Base-by-base conservation (phyloP, 2,888 invertebrate species). In the Seira musarum region DNA sequence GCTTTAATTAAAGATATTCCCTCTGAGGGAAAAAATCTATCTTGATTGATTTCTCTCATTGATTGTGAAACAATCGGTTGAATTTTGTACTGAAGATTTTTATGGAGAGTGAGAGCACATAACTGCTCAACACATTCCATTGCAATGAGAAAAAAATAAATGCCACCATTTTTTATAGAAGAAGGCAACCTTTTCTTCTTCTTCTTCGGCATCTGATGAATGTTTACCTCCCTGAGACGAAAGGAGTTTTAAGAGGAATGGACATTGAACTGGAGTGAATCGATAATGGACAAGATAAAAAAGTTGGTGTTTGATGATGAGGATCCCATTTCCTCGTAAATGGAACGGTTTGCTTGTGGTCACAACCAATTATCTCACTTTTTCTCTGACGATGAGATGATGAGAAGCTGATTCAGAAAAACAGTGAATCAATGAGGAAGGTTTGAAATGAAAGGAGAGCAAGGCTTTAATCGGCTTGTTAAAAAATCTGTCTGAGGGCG, bases 271-370 rank as follows among this genome's bases (percentile, higher is more conserved):
- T 30, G 30, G 30, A 30, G 30, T 30, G 30, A 30, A 30, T 30
- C 30, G 30, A 30, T 30, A 30, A 30, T 30, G 30, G 30, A 30
- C 30, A 30, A 30, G 30, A 30, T 30, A 30, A 30, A 8, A 30
- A 30, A 30, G 30, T 30, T 30, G 30, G 30, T 30, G 30, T 30
- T 30, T 17, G 30, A 64, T 64, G 64, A 64, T 25, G 64, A 66
- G 19, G 68, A 30, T 30, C 30, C 30, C 30, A 30, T 30, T 30
- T 8, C 8, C 30, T 30, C 30, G 30, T 30, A 30, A 30, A 30
- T 30, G 30, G 61, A 49, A 74, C 65, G 68, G 64, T 73, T 80
- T 74, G 80, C 80, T 74, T 80, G 74, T 73, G 80, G 80, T 80
- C 80, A 73, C 21, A 53, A 80, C 69, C 80, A 80, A 74, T 80